Percentiles rank a stretch among this genome's conserved stretches.
Evolutionary conservation across 2,113 vertebrate species (phyloP).

Genomic region (Eonycteris spelaea): DNA sequence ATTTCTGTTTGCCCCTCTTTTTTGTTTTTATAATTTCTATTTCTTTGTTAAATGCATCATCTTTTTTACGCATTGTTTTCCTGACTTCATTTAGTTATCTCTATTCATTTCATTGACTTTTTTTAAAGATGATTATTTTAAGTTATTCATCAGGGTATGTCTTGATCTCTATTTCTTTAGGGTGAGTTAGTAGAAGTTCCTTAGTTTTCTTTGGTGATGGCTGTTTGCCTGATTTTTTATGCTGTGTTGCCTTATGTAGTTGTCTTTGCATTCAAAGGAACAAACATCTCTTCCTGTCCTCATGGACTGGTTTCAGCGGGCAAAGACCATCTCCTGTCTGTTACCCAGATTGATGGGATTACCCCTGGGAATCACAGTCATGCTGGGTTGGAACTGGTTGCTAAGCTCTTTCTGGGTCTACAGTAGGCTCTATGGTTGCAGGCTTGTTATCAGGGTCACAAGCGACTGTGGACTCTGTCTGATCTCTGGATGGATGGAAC

Average conservation of each 20-base stretch:
- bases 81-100: background rate
- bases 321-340: background rate
- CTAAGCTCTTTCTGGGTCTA: background rate
- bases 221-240: background rate
- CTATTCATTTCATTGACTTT: background rate
- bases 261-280: background rate
- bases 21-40: background rate
- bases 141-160: background rate
- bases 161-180: background rate
- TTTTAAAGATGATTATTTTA: background rate
- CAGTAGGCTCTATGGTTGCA: background rate
- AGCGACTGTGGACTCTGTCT: background rate
- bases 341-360: background rate
- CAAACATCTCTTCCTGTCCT: background rate
- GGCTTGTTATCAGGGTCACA: background rate
- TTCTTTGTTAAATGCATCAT: background rate
- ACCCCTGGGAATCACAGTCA: background rate
- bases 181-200: background rate
- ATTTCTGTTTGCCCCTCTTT: background rate
- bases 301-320: background rate
- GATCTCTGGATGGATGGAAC: background rate
- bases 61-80: background rate
- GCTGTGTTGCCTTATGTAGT: background rate
- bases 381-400: background rate
- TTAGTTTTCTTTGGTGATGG: background rate